Conservation (phyloP, 2,888 invertebrate species). For the Leistus spinibarbis region DNA sequence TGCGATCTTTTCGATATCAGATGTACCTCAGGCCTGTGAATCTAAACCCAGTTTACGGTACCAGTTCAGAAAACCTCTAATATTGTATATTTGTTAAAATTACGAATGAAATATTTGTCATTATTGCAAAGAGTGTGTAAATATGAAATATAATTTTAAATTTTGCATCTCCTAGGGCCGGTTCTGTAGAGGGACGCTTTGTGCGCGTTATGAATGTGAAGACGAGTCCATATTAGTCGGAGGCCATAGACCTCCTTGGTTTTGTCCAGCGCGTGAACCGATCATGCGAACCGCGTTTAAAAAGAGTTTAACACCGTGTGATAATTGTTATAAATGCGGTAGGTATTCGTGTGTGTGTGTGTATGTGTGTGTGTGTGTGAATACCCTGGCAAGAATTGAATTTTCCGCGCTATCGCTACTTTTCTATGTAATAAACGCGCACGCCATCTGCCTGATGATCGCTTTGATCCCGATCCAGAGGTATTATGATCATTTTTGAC, state of each 20-base stretch:
- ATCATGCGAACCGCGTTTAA: conserved; percentile 26
- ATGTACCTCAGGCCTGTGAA: too few relatives aligned
- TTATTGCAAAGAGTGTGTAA: too few relatives aligned
- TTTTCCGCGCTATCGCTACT: neutral
- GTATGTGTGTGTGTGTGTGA: neutral
- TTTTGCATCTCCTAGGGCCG: neutral
- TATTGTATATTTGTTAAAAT: too few relatives aligned
- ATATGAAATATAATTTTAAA: neutral
- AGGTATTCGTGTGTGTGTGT: conserved; percentile 2
- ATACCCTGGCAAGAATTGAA: neutral
- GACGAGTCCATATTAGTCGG: conserved; percentile 19
- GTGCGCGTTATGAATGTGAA: neutral
- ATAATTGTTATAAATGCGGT: conserved; percentile 32
- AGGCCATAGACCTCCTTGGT: conserved; percentile 31
- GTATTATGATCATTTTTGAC: neutral
- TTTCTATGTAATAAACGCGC: neutral
- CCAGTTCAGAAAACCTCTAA: too few relatives aligned
- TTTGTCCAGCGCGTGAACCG: conserved; percentile 24
- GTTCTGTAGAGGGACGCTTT: neutral
- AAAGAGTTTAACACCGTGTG: conserved; percentile 27
- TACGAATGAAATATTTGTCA: too few relatives aligned
- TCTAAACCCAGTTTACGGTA: too few relatives aligned
- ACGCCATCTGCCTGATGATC: neutral
- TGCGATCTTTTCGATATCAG: too few relatives aligned
- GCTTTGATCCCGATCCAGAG: neutral